phyloP scores from a whole-genome alignment of 2,888 invertebrate species.

The Ectemnius lituratus region DNA sequence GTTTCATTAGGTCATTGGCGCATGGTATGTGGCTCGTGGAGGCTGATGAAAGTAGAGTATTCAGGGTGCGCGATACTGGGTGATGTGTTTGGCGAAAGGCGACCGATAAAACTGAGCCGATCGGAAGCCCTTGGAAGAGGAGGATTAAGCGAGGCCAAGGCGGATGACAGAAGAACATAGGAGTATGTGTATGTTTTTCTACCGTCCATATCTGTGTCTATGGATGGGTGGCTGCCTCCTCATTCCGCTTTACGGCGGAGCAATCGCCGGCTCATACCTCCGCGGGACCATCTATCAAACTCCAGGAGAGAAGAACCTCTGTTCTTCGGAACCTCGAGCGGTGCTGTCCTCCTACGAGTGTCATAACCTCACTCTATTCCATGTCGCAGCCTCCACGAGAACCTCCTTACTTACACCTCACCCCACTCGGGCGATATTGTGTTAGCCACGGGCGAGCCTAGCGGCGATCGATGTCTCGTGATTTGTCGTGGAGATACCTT shows the following conservation, averaged over 20 bases:
- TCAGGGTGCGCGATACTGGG: too few species aligned
- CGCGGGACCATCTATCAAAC: conserved; percentile 66
- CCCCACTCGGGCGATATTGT: conserved; percentile 4
- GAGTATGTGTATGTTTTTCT: background rate
- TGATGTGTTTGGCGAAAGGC: conserved; percentile 33
- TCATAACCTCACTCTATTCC: conserved; percentile 62
- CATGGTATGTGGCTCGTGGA: too few species aligned
- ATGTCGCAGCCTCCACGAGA: conserved; percentile 46
- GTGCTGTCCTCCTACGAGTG: conserved; percentile 60
- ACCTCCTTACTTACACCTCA: conserved; percentile 33
- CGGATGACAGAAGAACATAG: conserved; percentile 23
- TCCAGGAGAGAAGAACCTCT: conserved; percentile 61
- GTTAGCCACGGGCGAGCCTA: background rate
- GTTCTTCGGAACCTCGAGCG: conserved; percentile 53
- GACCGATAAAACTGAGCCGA: conserved; percentile 58
- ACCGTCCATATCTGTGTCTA: background rate
- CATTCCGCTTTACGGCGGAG: conserved; percentile 59
- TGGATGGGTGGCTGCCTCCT: conserved; percentile 51
- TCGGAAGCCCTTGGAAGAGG: conserved; percentile 44
- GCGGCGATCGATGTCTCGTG: conserved; percentile 4
- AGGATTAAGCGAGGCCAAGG: conserved; percentile 51
- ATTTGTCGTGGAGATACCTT: too few species aligned
- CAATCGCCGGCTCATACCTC: conserved; percentile 64
- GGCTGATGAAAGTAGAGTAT: too few species aligned
- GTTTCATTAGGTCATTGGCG: too few species aligned